Evolutionary conservation across 2,113 vertebrate genomes (phyloP), one percentile per base, ranked within the genome.

Genomic region (Motacilla alba): DNA sequence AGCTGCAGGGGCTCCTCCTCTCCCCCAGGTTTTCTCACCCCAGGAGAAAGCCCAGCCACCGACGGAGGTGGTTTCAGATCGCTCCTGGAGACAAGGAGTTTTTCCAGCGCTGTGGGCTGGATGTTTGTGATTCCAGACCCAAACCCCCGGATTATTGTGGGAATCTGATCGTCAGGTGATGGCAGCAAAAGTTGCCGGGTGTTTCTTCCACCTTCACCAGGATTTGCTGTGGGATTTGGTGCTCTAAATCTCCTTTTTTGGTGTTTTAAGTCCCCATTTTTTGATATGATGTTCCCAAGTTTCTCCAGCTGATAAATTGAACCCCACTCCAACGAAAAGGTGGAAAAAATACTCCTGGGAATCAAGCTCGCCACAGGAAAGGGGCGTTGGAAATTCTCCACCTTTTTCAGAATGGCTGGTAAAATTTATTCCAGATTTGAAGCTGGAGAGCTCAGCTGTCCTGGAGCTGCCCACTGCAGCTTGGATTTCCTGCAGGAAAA

Each of bases 1-100:
- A 69, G 52, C 63, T 37, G 63, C 63, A 7, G 56, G 81, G 72
- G 26, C 83, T 86, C 72, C 83, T 86, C 72, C 72, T 67, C 60
- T 85, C 82, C 82, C 69, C 69, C 82, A n/a, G 82, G 35, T 41
- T 85, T 85, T 76, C 83, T 76, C 83, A 67, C 26, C 72, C 52
- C 62, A 3, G 70, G 35, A 85, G 52, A 49, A 66, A 85, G 50
- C 70, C 70, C 82, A 41, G 69, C 82, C 59, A 7, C 41, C 6
- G 5, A 1, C 1, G 81, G 56, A 83, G 81, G 81, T 62, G 80
- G 62, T 6, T 80, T 31, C 4, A 8, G 14, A 46, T 73, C 1
- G 22, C 58, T 74, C 28, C 41, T 23, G 50, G 59, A 74, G n/a
- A 47, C 12, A 1, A 30, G 70, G 43, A 76, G 62, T 15, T 67